phyloP scores from a whole-genome alignment of 2,797 vertebrate genomes.

The Danionella dracula region DNA sequence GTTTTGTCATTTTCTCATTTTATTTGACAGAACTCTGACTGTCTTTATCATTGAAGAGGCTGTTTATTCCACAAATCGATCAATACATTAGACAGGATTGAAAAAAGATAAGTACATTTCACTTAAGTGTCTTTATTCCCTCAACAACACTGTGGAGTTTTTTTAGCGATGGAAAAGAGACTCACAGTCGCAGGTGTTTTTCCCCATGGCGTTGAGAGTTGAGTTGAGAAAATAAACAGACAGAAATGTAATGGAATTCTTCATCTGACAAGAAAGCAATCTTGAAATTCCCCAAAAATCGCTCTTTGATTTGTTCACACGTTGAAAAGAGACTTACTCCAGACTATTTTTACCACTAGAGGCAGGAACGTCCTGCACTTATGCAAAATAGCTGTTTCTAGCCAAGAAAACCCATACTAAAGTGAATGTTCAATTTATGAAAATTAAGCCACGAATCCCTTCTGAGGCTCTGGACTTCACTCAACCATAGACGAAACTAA shows the following conservation, averaged over 20 bases:
- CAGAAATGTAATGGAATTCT: constrained; percentile 71
- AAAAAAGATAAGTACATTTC: constrained; percentile 30
- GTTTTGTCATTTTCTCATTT: too few relatives aligned
- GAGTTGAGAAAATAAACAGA: constrained; percentile 46
- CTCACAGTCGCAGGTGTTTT: constrained; percentile 45
- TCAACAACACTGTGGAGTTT: constrained; percentile 36
- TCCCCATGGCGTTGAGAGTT: constrained; percentile 43
- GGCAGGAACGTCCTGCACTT: constrained; percentile 55
- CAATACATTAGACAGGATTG: neutral
- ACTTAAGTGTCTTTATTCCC: constrained; percentile 19
- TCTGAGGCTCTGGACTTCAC: constrained; percentile 51
- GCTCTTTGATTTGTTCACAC: constrained; percentile 67
- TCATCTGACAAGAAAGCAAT: constrained; percentile 78
- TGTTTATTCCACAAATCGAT: too few relatives aligned
- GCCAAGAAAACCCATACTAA: constrained; percentile 78
- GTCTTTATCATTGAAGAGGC: too few relatives aligned
- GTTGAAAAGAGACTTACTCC: constrained; percentile 70
- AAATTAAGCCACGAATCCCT: constrained; percentile 80
- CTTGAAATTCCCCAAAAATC: constrained; percentile 73
- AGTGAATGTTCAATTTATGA: constrained; percentile 83
- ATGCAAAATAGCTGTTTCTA: constrained; percentile 72
- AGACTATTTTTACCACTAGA: constrained; percentile 66
- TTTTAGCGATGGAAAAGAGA: constrained; percentile 28
- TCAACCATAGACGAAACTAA: constrained; percentile 40
- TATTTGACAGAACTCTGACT: too few relatives aligned